Base-by-base conservation (phyloP, 2,888 invertebrate genomes). In the Cephus rjabovi region DNA sequence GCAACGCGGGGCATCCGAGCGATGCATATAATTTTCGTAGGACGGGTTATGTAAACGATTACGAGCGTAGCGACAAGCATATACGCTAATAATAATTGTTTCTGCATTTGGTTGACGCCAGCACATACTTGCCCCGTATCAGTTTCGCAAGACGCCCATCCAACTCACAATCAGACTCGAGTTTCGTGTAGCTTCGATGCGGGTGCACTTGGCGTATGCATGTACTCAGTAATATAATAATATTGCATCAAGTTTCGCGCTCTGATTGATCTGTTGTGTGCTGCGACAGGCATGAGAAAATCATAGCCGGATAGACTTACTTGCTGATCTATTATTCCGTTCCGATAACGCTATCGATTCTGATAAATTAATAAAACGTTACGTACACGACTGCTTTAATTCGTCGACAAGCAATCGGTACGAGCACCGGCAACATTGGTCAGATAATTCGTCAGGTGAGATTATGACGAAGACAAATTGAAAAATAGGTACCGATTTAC, bases 31-130 rank as follows among this genome's bases (percentile, higher is more conserved):
- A 56, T 56, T 56, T 23, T 56, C 56, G 9, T 56, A 23, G 23
- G 56, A 23, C 23, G 56, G 9, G 56, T 56, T 56, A 56, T 56
- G 56, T 56, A 56, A 56, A 56, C 56, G 56, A 56, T 56, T 56
- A 56, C 23, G 56, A 56, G 56, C 56, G 6, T 23, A 56, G 56
- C 56, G 56, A 56, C 23, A 9, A 56, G 9, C 56, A 23, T 56
- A 56, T 9, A 23, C 56, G 56, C 23, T 56, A 56, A 56, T 74
- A 78, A 80, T 83, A 79, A 81, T 81, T 68, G 68, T 74, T 71
- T 74, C 73, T 31, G 71, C 56, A 33, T 76, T 83, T 75, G 79
- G 78, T 83, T 82, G 83, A 84, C 81, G 83, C 80, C 78, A 84
- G 83, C 83, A 77, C 80, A 83, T 83, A 83, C 76, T 81, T 79